Conservation (phyloP, 2,113 vertebrate species). For the Stomatorhinus ivindoensis region DNA sequence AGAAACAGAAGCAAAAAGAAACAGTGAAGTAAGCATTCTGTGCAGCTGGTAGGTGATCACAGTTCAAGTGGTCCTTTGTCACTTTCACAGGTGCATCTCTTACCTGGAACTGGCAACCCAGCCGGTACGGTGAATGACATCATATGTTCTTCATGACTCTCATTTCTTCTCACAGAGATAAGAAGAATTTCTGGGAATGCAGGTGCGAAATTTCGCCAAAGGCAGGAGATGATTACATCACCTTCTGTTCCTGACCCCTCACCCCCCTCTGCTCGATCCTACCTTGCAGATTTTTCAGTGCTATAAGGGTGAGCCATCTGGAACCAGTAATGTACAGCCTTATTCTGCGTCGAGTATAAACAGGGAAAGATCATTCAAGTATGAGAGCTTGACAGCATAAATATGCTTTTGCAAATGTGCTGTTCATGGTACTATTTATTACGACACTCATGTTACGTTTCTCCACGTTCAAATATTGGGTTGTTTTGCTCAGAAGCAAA, state of each 20-base stretch:
- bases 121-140: background rate
- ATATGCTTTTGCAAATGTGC: background rate
- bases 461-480: background rate
- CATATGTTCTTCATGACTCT: background rate
- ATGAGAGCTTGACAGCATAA: background rate
- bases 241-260: background rate
- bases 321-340: background rate
- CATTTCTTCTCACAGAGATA: conserved; percentile 4
- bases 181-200: background rate
- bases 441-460: background rate
- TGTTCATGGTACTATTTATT: background rate
- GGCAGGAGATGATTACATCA: background rate
- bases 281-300: background rate
- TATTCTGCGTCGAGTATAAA: background rate
- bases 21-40: background rate
- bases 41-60: background rate
- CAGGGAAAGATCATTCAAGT: background rate
- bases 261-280: background rate
- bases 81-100: background rate
- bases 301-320: background rate
- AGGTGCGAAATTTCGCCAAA: background rate
- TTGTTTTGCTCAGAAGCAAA: background rate
- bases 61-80: background rate
- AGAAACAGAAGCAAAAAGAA: background rate
- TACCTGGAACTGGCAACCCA: background rate